phyloP scores from a whole-genome alignment of 2,797 vertebrate genomes.

The Anguilla pacifica region DNA sequence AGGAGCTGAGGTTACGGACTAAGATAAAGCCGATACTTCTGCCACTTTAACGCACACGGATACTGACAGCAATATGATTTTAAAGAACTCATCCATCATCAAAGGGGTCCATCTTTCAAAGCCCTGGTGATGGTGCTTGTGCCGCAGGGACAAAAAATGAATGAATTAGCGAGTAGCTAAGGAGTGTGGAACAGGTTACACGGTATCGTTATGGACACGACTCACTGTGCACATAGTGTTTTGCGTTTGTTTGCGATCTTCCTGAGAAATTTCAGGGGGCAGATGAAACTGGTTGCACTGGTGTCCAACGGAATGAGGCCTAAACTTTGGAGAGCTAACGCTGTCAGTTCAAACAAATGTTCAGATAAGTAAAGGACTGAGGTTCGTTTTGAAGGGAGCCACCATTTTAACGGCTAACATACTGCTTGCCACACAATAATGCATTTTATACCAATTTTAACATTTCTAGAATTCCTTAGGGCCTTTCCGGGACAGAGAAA shows the following conservation, averaged over 20 bases:
- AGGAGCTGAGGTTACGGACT: neutral
- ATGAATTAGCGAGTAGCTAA: neutral
- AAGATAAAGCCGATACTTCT: neutral
- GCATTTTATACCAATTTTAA: neutral
- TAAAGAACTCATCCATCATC: neutral
- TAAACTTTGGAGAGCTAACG: too few species aligned
- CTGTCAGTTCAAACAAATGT: too few species aligned
- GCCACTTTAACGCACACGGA: neutral
- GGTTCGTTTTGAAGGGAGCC: too few species aligned
- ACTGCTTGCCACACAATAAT: neutral
- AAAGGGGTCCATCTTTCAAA: neutral
- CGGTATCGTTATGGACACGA: neutral
- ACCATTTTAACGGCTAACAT: neutral
- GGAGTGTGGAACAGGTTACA: neutral
- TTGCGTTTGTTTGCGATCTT: neutral
- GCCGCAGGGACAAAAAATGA: neutral
- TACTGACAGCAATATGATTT: neutral
- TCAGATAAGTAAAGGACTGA: too few species aligned
- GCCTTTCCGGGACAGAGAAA: neutral
- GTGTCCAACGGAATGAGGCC: too few species aligned
- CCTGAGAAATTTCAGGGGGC: neutral
- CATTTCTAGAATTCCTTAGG: neutral
- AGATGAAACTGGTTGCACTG: neutral
- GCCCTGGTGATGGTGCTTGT: neutral
- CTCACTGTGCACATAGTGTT: neutral